Conservation (phyloP, 1,140 invertebrate genomes). For the Lucilia cuprina region DNA sequence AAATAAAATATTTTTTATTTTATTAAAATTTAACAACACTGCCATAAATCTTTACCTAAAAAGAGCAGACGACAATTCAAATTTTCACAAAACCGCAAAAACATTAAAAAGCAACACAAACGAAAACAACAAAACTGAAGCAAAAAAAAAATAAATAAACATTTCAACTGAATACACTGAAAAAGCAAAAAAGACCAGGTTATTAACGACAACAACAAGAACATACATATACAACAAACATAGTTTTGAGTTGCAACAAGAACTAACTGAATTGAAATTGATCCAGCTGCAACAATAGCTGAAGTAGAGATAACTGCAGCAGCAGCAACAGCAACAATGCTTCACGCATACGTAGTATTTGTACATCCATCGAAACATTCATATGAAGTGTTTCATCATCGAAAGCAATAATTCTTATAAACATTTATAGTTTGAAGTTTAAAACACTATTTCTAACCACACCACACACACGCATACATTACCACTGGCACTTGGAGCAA, state of each 20-base stretch:
- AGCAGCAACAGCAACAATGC: constrained; percentile 34
- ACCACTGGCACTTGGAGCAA: constrained; percentile 15
- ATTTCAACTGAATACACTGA: background rate
- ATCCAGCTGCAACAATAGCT: constrained; percentile 52
- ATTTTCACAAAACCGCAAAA: constrained; percentile 37
- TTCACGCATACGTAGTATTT: background rate
- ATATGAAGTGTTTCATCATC: constrained; percentile 32
- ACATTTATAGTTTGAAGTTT: constrained; percentile 27
- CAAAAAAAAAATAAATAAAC: too few species aligned
- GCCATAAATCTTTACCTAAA: constrained; percentile 60
- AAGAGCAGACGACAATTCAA: constrained; percentile 56
- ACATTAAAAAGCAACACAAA: background rate
- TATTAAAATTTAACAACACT: constrained; percentile 61
- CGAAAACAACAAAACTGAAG: constrained; percentile 7
- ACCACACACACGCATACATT: constrained; percentile 42
- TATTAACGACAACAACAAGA: constrained; percentile 22
- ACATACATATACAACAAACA: background rate
- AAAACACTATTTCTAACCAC: constrained; percentile 23
- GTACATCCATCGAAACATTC: background rate
- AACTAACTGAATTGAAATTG: constrained; percentile 53
- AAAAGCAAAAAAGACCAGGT: constrained; percentile 28
- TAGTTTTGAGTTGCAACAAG: background rate
- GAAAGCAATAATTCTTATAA: constrained; percentile 54
- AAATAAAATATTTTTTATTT: constrained; percentile 55
- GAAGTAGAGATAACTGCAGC: too few species aligned